phyloP scores from a whole-genome alignment of 2,888 invertebrate genomes.

The Ethmia dodecea region DNA sequence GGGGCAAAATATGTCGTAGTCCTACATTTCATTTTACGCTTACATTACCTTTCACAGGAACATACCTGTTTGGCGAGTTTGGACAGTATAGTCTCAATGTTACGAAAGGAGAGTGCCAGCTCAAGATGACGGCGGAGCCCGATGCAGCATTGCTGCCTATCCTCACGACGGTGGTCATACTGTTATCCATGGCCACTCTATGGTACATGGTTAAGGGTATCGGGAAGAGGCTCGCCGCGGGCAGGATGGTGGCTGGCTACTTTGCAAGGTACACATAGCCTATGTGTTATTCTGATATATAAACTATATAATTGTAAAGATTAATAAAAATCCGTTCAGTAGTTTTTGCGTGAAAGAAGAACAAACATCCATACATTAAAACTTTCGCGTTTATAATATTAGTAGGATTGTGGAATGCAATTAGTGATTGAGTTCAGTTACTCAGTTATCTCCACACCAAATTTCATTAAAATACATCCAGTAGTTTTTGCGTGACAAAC shows the following conservation, averaged over 20 bases:
- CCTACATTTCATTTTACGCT: neutral
- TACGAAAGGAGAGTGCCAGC: constrained; percentile 35
- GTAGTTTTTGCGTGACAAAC: no score
- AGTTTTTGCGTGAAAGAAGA: no score
- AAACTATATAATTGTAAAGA: no score
- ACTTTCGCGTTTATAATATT: no score
- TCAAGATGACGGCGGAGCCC: constrained; percentile 63
- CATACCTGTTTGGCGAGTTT: constrained; percentile 60
- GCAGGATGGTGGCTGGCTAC: constrained; percentile 57
- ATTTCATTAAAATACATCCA: no score
- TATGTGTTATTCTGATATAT: no score
- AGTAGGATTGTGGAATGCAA: no score
- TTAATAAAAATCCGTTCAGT: no score
- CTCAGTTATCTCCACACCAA: no score
- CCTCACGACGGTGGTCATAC: constrained; percentile 57
- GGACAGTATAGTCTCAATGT: constrained; percentile 38
- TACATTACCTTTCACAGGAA: constrained; percentile 32
- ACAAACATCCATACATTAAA: no score
- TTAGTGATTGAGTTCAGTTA: no score
- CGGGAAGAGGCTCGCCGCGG: constrained; percentile 57
- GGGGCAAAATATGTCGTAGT: no score
- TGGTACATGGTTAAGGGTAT: constrained; percentile 70
- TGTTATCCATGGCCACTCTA: constrained; percentile 66
- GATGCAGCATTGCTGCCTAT: constrained; percentile 66
- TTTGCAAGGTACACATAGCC: constrained; percentile 73